A percentile compares a stretch with the other conserved stretches of the same genome.
Conservation (phyloP, 2,113 vertebrate species). For the Paradoxurus hermaphroditus region DNA sequence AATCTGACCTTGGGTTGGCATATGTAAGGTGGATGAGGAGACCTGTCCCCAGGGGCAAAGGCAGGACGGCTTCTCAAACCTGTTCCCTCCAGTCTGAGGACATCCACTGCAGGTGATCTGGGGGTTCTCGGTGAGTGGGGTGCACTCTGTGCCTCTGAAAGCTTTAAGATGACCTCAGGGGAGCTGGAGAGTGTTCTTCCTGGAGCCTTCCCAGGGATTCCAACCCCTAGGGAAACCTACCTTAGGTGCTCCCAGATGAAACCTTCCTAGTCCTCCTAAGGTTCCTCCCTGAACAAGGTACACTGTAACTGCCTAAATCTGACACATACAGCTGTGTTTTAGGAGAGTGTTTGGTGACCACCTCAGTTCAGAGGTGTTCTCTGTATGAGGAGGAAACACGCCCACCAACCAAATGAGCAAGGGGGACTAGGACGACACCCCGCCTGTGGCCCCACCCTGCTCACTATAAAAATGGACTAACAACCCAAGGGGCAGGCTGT, state of each 20-base stretch:
- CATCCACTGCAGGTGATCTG: background rate
- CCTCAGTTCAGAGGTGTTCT: background rate
- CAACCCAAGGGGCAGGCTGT: background rate
- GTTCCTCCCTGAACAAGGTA: background rate
- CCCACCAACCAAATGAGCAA: background rate
- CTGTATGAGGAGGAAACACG: background rate
- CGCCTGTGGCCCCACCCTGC: background rate
- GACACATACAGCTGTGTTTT: background rate
- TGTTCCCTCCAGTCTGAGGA: background rate
- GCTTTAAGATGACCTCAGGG: background rate
- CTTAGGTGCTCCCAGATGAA: no score
- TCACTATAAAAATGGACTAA: background rate
- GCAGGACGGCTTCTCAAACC: background rate
- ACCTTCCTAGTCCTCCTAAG: background rate
- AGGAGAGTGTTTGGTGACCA: background rate
- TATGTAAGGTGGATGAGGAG: background rate
- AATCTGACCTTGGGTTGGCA: background rate
- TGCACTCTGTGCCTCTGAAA: background rate
- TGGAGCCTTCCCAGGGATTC: background rate
- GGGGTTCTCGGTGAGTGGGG: background rate
- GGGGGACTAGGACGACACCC: accelerated
- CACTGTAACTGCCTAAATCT: background rate
- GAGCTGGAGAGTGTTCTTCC: background rate
- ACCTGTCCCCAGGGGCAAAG: background rate
- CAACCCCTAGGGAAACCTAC: background rate